phyloP scores from a whole-genome alignment of 2,888 invertebrate species.

The Cataglyphis albicans region DNA sequence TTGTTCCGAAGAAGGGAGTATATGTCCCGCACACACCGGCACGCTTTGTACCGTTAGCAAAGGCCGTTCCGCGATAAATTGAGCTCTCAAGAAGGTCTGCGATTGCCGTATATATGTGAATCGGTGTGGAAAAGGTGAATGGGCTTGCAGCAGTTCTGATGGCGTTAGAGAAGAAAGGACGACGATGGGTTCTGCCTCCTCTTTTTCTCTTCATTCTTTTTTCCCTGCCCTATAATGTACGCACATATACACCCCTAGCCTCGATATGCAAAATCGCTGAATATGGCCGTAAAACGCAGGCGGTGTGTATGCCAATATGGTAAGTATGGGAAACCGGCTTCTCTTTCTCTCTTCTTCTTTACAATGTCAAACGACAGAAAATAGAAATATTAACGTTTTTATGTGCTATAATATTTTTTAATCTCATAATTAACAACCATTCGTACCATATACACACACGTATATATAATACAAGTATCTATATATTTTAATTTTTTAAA shows the following conservation, averaged over 20 bases:
- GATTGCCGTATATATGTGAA: constrained; percentile 71
- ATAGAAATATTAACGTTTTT: constrained; percentile 78
- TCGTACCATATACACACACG: not conserved
- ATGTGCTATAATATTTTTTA: constrained; percentile 23
- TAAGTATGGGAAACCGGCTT: constrained; percentile 73
- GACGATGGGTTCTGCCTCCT: constrained; percentile 52
- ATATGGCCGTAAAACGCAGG: constrained; percentile 84
- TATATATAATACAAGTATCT: not conserved
- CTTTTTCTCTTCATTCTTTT: constrained; percentile 7
- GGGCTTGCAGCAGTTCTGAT: constrained; percentile 64
- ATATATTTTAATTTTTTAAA: constrained; percentile 1
- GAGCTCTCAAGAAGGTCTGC: constrained; percentile 74
- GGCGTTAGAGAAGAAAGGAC: constrained; percentile 62
- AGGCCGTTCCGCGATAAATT: constrained; percentile 74
- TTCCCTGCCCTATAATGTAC: constrained; percentile 65
- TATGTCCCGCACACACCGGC: constrained; percentile 50
- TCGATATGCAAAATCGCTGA: constrained; percentile 85
- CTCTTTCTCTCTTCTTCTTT: constrained; percentile 56
- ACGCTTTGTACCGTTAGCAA: constrained; percentile 59
- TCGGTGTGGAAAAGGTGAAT: constrained; percentile 70
- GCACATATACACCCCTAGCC: constrained; percentile 60
- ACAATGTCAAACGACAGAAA: constrained; percentile 63
- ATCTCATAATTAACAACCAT: not conserved
- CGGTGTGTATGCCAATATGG: constrained; percentile 83
- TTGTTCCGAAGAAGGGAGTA: constrained; percentile 55